These are phyloP conservation scores for Camponotus vicinus DNA, from an alignment of 1,140 invertebrate species.

Conservation along the genomic window DNA sequence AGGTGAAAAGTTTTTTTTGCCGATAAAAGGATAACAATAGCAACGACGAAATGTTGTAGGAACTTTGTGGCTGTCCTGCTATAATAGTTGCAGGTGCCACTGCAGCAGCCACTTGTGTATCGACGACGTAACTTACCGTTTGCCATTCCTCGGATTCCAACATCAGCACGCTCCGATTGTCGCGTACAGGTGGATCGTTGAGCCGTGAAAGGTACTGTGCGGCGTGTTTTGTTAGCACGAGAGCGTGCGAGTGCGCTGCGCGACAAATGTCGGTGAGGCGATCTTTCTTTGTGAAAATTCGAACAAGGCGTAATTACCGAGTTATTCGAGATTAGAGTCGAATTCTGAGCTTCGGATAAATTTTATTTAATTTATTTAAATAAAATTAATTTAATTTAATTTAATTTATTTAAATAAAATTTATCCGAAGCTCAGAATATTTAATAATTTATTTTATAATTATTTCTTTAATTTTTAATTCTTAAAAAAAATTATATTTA, in stretches of 20 bases:
- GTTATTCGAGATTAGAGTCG: background rate
- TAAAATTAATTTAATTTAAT: no score
- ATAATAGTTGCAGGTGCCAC: background rate
- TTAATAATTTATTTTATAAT: no score
- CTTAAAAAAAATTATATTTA: background rate
- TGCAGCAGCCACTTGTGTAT: background rate
- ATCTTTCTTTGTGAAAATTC: background rate
- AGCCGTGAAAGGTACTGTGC: conserved; percentile 37
- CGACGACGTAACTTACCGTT: conserved; percentile 34
- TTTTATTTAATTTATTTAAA: background rate
- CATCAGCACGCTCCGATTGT: conserved; percentile 69
- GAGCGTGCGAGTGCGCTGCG: background rate
- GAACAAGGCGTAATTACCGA: background rate
- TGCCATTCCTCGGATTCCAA: conserved; percentile 65
- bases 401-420: no score
- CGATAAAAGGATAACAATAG: background rate
- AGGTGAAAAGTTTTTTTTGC: background rate
- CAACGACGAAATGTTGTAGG: background rate
- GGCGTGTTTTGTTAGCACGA: conserved; percentile 3
- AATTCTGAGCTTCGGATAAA: background rate
- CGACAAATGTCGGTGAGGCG: background rate
- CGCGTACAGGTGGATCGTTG: conserved; percentile 62
- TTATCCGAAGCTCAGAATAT: no score
- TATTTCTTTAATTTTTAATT: no score
- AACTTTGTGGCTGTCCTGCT: background rate